Percentiles rank a stretch among this genome's conserved stretches.
These are phyloP conservation scores for Coenobita brevimanus DNA, from an alignment of 1,140 invertebrate genomes.

Conservation along the genomic window DNA sequence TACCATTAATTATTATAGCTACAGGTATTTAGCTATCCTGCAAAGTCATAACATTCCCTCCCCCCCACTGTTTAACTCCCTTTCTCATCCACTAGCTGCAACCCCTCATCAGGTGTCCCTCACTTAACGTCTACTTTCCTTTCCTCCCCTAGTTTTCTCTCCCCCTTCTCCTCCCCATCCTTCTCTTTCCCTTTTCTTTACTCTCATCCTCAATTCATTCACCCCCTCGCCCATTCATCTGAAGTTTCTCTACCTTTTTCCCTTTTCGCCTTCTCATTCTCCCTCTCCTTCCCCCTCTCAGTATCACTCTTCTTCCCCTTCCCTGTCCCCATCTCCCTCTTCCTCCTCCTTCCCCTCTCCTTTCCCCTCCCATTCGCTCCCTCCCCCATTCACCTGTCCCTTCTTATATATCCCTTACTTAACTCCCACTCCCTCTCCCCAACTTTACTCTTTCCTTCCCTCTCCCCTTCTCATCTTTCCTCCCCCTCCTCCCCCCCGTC, in stretches of 20 bases:
- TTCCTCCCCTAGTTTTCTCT: not conserved
- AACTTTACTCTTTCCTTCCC: constrained; percentile 1
- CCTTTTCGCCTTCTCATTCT: not conserved
- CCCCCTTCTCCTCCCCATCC: not conserved
- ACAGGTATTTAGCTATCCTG: no score
- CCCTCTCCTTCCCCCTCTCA: constrained; percentile 5
- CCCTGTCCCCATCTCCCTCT: constrained; percentile 8
- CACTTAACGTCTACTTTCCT: not conserved
- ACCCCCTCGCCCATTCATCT: not conserved
- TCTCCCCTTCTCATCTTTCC: not conserved
- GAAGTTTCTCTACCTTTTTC: not conserved
- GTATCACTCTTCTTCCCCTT: constrained; percentile 7
- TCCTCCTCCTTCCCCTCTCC: not conserved
- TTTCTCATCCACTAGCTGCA: not conserved
- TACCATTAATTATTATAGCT: no score
- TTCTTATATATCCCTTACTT: not conserved
- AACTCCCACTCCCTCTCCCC: not conserved
- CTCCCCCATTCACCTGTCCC: not conserved
- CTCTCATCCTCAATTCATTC: not conserved
- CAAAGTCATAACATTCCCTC: no score
- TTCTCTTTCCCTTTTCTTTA: not conserved
- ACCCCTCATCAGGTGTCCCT: not conserved
- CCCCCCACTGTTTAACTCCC: no score
- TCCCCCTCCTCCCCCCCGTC: no score
- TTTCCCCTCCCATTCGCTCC: not conserved